These are phyloP conservation scores for Callospermophilus lateralis DNA, from an alignment of 2,113 vertebrate genomes.

Conservation along the genomic window DNA sequence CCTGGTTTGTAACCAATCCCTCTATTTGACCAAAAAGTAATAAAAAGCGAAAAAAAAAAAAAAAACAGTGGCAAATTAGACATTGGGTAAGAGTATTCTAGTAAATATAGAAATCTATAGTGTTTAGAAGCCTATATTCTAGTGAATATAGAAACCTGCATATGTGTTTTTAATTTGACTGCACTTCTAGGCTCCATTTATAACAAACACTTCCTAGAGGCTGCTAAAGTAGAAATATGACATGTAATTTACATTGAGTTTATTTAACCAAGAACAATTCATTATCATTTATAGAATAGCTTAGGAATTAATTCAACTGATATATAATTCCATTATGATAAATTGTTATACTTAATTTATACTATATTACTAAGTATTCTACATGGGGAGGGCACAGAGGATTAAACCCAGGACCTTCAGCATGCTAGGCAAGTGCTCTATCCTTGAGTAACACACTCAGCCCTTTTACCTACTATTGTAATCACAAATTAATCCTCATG, in stretches of 20 bases:
- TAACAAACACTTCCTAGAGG: not conserved
- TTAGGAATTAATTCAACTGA: not conserved
- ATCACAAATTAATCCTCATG: not conserved
- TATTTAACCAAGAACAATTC: not conserved
- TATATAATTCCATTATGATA: not conserved
- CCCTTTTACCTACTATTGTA: not conserved
- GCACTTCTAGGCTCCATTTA: not conserved
- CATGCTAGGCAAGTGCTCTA: not conserved
- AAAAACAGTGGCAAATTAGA: conserved; percentile 4
- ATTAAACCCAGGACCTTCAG: not conserved
- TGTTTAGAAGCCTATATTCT: not conserved
- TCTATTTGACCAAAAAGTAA: conserved; percentile 43
- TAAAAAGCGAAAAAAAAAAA: not conserved
- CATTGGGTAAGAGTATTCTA: not conserved
- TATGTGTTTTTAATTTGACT: not conserved
- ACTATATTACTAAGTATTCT: not conserved
- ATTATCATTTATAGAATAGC: not conserved
- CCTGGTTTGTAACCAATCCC: not conserved
- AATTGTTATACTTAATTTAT: not conserved
- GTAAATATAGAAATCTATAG: conserved; percentile 10
- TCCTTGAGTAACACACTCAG: not conserved
- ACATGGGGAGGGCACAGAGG: too few relatives aligned
- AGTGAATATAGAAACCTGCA: conserved; percentile 25
- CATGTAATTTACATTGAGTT: not conserved
- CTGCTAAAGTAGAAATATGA: not conserved